Conservation (phyloP, 2,888 invertebrate species). For the Keiferia lycopersicella region DNA sequence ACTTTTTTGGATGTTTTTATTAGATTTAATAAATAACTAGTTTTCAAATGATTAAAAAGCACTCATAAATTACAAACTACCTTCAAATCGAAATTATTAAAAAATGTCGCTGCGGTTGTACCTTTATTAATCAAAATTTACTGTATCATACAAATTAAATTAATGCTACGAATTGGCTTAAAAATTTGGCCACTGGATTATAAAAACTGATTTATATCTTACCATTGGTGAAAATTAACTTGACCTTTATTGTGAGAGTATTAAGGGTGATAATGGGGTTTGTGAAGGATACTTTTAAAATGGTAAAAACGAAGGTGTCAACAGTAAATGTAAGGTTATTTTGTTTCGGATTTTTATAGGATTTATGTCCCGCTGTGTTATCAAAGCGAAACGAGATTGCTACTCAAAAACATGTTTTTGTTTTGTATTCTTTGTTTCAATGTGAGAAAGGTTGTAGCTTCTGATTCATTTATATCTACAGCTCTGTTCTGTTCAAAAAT, state of each 20-base stretch:
- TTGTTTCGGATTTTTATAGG: constrained; percentile 53
- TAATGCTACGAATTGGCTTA: constrained; percentile 49
- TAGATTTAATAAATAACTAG: neutral
- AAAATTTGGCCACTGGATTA: constrained; percentile 48
- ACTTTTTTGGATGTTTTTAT: too few relatives aligned
- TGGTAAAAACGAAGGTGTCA: constrained; percentile 32
- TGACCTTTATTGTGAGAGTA: constrained; percentile 12
- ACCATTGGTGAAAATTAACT: neutral
- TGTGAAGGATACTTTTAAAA: constrained; percentile 1
- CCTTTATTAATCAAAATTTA: constrained; percentile 59
- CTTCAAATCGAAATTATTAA: constrained; percentile 37
- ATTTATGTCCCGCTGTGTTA: constrained; percentile 59
- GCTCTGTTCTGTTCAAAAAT: too few relatives aligned
- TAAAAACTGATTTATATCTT: neutral
- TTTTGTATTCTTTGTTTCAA: constrained; percentile 3
- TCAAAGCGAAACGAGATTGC: constrained; percentile 30
- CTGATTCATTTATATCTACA: neutral
- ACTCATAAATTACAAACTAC: neutral
- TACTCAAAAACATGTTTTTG: constrained; percentile 19
- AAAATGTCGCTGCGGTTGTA: constrained; percentile 54
- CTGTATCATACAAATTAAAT: constrained; percentile 62
- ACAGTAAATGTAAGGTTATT: constrained; percentile 44
- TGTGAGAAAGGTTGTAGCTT: constrained; percentile 15
- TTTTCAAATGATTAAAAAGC: neutral
- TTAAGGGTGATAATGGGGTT: constrained; percentile 32